These are phyloP conservation scores for Clunio marinus DNA, from an alignment of 2,888 invertebrate genomes.

Conservation along the genomic window DNA sequence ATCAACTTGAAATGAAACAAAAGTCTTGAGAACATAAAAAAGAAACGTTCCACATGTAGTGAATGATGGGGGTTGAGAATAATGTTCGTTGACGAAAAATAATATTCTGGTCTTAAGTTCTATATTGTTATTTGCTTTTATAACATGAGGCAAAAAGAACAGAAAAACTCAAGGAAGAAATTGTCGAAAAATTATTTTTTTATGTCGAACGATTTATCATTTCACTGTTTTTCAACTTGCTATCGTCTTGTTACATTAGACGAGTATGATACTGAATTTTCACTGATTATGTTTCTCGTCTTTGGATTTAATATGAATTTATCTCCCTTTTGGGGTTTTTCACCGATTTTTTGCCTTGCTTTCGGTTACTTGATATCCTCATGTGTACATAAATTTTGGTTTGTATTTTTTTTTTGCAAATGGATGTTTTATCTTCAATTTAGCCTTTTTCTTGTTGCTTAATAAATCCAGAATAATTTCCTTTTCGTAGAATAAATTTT, in stretches of 20 bases:
- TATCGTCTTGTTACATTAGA: too few relatives aligned
- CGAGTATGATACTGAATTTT: too few relatives aligned
- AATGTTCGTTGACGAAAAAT: not conserved
- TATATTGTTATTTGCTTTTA: slow-evolving; percentile 3
- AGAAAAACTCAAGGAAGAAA: not conserved
- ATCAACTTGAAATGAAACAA: not conserved
- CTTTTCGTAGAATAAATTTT: not conserved
- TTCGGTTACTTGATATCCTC: too few relatives aligned
- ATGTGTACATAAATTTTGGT: too few relatives aligned
- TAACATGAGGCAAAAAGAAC: not conserved
- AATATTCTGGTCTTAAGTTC: slow-evolving; percentile 2
- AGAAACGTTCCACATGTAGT: slow-evolving; percentile 26
- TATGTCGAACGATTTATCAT: slow-evolving; percentile 37
- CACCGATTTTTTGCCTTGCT: not conserved
- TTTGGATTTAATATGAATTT: slow-evolving; percentile 10
- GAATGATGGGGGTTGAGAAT: not conserved
- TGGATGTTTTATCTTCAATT: slow-evolving; percentile 2
- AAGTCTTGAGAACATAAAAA: not conserved
- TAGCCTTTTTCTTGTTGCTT: not conserved
- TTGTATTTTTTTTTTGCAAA: not conserved
- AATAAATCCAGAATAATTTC: not conserved
- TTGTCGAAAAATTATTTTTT: slow-evolving; percentile 33
- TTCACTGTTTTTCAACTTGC: slow-evolving; percentile 21
- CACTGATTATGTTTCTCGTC: not conserved
- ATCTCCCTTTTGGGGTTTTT: slow-evolving; percentile 14